phyloP scores from a whole-genome alignment of 2,113 vertebrate genomes.

The Arvicanthis niloticus region DNA sequence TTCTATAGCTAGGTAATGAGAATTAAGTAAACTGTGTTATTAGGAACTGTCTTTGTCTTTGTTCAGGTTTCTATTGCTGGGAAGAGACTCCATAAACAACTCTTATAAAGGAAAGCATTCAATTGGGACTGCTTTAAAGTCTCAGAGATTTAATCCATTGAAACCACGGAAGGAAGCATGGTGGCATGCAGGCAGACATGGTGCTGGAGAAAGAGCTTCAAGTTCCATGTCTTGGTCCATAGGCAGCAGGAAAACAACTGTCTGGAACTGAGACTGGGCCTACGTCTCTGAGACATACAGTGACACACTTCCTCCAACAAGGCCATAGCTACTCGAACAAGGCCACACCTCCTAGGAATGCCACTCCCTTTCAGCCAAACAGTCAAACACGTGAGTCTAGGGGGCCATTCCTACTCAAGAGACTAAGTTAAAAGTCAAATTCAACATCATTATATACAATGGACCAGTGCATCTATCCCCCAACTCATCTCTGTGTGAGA shows the following conservation, averaged over 20 bases:
- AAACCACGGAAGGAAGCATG: not conserved
- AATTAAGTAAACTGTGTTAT: not conserved
- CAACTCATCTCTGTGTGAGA: not conserved
- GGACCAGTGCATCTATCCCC: not conserved
- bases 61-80: not conserved
- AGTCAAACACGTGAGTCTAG: not conserved
- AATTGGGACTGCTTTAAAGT: not conserved
- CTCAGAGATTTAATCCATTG: not conserved
- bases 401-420: not conserved
- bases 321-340: not conserved
- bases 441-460: not conserved
- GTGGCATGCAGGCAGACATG: not conserved
- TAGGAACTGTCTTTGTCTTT: not conserved
- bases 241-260: not conserved
- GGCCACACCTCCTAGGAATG: not conserved
- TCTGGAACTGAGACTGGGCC: not conserved
- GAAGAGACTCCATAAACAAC: not conserved
- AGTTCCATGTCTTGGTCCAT: not conserved
- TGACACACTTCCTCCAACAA: not conserved
- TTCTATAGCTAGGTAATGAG: not conserved
- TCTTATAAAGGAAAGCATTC: not conserved
- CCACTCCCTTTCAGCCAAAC: not conserved
- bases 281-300: not conserved
- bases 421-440: slow-evolving; percentile 2
- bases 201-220: not conserved